Evolutionary conservation across 2,888 invertebrate species (phyloP).

Genomic region (Bedellia somnulentella): DNA sequence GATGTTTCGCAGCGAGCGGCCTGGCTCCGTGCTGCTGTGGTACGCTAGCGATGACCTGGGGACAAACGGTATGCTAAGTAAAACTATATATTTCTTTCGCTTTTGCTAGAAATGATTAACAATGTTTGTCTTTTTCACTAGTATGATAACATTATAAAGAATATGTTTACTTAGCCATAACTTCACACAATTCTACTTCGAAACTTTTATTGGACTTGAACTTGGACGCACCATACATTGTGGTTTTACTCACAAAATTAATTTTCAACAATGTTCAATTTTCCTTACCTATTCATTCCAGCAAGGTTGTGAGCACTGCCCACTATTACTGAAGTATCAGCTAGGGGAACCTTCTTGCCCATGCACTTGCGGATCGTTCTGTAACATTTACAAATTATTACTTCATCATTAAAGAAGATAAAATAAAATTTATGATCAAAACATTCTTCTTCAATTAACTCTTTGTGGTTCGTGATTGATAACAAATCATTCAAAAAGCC

Average conservation of each 20-base stretch:
- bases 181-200: too few species aligned
- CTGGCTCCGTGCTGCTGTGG: slow-evolving; percentile 62
- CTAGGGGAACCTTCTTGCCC: slow-evolving; percentile 79
- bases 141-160: too few species aligned
- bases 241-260: too few species aligned
- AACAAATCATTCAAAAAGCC: too few species aligned
- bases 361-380: slow-evolving; percentile 73
- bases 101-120: slow-evolving; percentile 11
- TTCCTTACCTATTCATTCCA: slow-evolving; percentile 47
- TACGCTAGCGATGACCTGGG: slow-evolving; percentile 84
- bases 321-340: slow-evolving; percentile 74
- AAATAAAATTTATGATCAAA: neutral
- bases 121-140: too few species aligned
- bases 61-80: neutral
- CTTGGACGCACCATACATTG: too few species aligned
- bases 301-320: slow-evolving; percentile 79
- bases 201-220: too few species aligned
- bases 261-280: neutral
- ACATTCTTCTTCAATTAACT: too few species aligned
- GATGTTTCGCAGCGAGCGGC: slow-evolving; percentile 66
- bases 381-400: slow-evolving; percentile 19
- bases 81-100: neutral
- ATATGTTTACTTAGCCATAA: too few species aligned
- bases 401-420: neutral
- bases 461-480: too few species aligned